A percentile compares a stretch with the other conserved stretches of the same genome.
These are phyloP conservation scores for Paratrypauchen microcephalus DNA, from an alignment of 2,797 vertebrate genomes.

Conservation along the genomic window DNA sequence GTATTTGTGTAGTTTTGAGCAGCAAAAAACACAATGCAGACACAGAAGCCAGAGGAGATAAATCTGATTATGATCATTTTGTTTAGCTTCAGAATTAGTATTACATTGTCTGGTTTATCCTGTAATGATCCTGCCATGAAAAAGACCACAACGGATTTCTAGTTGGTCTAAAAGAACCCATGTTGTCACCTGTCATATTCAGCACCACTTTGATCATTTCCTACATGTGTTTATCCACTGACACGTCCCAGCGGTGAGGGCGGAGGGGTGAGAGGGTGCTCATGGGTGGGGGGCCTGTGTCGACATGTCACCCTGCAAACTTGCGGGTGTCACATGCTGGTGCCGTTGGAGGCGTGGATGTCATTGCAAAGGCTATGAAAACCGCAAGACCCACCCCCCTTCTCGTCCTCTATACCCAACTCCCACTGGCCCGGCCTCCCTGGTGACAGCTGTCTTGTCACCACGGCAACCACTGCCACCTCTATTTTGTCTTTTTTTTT, in stretches of 20 bases:
- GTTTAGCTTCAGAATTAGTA: background rate
- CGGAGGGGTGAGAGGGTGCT: too few species aligned
- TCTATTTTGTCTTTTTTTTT: background rate
- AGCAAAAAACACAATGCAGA: too few species aligned
- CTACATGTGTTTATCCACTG: background rate
- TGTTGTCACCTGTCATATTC: too few species aligned
- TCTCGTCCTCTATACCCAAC: slow-evolving; percentile 23
- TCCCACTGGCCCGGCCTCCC: slow-evolving; percentile 24
- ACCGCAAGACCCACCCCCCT: slow-evolving; percentile 37
- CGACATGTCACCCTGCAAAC: slow-evolving; percentile 8
- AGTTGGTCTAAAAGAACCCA: too few species aligned
- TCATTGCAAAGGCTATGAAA: slow-evolving; percentile 19
- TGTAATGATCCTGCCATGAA: too few species aligned
- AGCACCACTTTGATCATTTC: background rate
- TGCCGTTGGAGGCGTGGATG: slow-evolving; percentile 47
- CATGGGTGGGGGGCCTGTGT: too few species aligned
- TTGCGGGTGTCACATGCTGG: slow-evolving; percentile 43
- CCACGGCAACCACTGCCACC: slow-evolving; percentile 52
- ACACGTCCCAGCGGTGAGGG: background rate
- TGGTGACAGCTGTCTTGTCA: slow-evolving; percentile 58
- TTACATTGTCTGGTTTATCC: too few species aligned
- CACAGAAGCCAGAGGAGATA: too few species aligned
- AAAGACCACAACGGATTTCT: background rate
- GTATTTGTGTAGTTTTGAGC: too few species aligned
- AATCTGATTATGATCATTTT: background rate